Evolutionary conservation across 2,888 invertebrate species (phyloP).

Genomic region (Plemyria rubiginata): DNA sequence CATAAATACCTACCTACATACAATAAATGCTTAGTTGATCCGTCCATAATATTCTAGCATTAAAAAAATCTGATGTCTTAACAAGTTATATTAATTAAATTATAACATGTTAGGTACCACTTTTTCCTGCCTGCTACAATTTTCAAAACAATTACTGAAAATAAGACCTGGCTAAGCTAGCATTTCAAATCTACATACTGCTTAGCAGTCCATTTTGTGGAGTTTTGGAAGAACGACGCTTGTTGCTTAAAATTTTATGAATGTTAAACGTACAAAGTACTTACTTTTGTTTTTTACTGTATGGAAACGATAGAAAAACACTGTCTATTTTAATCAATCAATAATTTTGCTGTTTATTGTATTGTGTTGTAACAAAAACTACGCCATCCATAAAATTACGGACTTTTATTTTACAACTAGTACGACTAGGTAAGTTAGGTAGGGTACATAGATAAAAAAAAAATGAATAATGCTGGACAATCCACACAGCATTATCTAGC

Average conservation of each 20-base stretch:
- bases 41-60: constrained; percentile 55
- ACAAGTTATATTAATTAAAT: not conserved
- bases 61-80: constrained; percentile 6
- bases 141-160: not conserved
- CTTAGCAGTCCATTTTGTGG: constrained; percentile 53
- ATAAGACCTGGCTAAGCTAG: not conserved
- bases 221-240: constrained; percentile 15
- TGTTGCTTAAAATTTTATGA: constrained; percentile 25
- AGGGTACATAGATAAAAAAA: no score
- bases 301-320: not conserved
- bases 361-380: constrained; percentile 41
- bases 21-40: constrained; percentile 61
- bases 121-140: not conserved
- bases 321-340: constrained; percentile 6
- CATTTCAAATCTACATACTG: constrained; percentile 40
- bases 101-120: not conserved
- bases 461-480: no score
- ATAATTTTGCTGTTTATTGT: constrained; percentile 35
- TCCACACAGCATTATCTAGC: no score
- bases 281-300: constrained; percentile 10
- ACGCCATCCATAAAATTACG: constrained; percentile 1
- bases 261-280: constrained; percentile 11
- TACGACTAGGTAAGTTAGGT: no score
- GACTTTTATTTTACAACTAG: not conserved
- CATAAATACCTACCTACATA: no score